A percentile compares a stretch with the other conserved stretches of the same genome.
These are phyloP conservation scores for Pollenia labialis DNA, from an alignment of 2,888 invertebrate species.

Conservation along the genomic window DNA sequence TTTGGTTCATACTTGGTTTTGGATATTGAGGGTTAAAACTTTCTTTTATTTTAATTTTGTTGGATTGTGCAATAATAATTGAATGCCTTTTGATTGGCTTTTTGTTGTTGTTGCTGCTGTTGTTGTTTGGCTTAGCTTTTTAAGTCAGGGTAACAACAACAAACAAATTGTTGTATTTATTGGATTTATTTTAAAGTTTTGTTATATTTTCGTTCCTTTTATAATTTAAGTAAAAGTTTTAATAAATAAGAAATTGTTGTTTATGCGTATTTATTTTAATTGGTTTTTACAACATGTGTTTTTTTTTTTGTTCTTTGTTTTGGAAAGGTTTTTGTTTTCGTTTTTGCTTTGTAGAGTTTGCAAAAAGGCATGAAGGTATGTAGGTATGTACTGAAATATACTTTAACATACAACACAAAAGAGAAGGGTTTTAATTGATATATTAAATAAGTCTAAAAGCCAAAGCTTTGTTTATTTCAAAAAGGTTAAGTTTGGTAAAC, in stretches of 20 bases:
- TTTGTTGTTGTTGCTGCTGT: slow-evolving; percentile 14
- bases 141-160: slow-evolving; percentile 47
- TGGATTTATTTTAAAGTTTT: slow-evolving; percentile 49
- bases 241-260: slow-evolving; percentile 44
- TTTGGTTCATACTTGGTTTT: slow-evolving; percentile 31
- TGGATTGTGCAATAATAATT: slow-evolving; percentile 60
- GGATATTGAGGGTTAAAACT: slow-evolving; percentile 49
- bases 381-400: neutral
- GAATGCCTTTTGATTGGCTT: slow-evolving; percentile 67
- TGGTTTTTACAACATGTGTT: slow-evolving; percentile 54
- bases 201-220: slow-evolving; percentile 36
- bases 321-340: slow-evolving; percentile 5
- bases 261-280: slow-evolving; percentile 64
- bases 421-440: neutral
- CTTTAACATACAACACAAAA: neutral
- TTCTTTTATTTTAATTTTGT: slow-evolving; percentile 43
- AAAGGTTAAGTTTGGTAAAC: neutral
- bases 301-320: neutral
- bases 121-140: slow-evolving; percentile 23
- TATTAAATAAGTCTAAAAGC: slow-evolving; percentile 5
- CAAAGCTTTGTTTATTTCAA: slow-evolving; percentile 3
- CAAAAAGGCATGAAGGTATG: neutral
- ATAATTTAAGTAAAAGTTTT: slow-evolving; percentile 46
- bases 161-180: slow-evolving; percentile 36
- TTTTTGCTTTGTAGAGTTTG: neutral